A percentile compares a stretch with the other conserved stretches of the same genome.
These are phyloP conservation scores for Sphaeramia orbicularis DNA, from an alignment of 2,797 vertebrate genomes.

Conservation along the genomic window DNA sequence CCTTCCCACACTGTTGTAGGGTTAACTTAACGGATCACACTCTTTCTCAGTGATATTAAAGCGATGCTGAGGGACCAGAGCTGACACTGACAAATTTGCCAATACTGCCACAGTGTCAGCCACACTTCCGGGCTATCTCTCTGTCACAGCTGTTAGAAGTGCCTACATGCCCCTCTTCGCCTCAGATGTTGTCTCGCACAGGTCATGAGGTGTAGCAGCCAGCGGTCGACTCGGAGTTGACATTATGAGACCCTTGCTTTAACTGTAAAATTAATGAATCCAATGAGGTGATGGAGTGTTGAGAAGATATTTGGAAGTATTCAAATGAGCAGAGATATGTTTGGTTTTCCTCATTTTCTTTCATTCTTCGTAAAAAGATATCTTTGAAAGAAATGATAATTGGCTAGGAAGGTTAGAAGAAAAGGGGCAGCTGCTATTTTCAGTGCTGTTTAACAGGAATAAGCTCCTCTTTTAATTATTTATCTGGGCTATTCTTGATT, in stretches of 20 bases:
- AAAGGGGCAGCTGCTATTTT: conserved; percentile 67
- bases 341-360: conserved; percentile 27
- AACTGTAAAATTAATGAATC: conserved; percentile 37
- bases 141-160: conserved; percentile 52
- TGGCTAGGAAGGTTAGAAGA: conserved; percentile 39
- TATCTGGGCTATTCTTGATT: conserved; percentile 61
- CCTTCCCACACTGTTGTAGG: conserved; percentile 33
- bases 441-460: conserved; percentile 44
- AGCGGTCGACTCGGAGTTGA: not conserved
- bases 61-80: conserved; percentile 24
- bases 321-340: conserved; percentile 5
- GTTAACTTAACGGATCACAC: conserved; percentile 31
- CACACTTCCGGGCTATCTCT: conserved; percentile 57
- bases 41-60: conserved; percentile 45
- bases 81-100: conserved; percentile 62
- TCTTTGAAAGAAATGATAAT: conserved; percentile 49
- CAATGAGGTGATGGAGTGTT: not conserved
- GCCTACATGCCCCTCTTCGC: conserved; percentile 36
- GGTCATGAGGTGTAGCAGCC: conserved; percentile 45
- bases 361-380: conserved; percentile 41
- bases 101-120: conserved; percentile 49
- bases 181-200: conserved; percentile 48
- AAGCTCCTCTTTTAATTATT: conserved; percentile 50
- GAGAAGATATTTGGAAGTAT: not conserved
- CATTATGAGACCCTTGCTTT: conserved; percentile 38